A percentile compares a stretch with the other conserved stretches of the same genome.
phyloP scores from a whole-genome alignment of 2,113 vertebrate genomes.

The Eleginops maclovinus region DNA sequence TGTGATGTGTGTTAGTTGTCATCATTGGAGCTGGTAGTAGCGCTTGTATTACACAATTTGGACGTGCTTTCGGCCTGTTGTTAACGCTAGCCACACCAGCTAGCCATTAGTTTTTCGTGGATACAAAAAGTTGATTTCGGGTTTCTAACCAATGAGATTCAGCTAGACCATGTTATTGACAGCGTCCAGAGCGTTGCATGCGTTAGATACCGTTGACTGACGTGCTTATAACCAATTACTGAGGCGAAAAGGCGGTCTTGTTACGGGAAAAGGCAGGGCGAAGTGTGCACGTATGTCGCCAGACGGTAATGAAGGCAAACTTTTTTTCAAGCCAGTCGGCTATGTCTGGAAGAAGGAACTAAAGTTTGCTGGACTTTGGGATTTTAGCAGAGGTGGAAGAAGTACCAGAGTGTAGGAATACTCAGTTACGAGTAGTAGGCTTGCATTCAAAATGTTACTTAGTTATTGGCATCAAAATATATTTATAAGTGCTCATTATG shows the following conservation, averaged over 20 bases:
- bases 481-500: too few relatives aligned
- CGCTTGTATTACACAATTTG: conserved; percentile 53
- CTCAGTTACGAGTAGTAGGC: too few relatives aligned
- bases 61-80: conserved; percentile 72
- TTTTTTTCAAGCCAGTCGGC: conserved; percentile 48
- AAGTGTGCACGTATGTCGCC: conserved; percentile 50
- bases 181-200: conserved; percentile 50
- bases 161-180: conserved; percentile 64
- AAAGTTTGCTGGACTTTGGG: conserved; percentile 5
- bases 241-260: conserved; percentile 72
- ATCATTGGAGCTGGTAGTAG: conserved; percentile 7
- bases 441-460: too few relatives aligned
- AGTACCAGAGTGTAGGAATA: too few relatives aligned
- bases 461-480: too few relatives aligned
- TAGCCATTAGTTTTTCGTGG: conserved; percentile 73
- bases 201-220: conserved; percentile 55
- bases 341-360: conserved; percentile 56
- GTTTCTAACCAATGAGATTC: conserved; percentile 71
- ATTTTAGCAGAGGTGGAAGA: not conserved
- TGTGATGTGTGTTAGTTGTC: conserved; percentile 31
- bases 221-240: conserved; percentile 66
- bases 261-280: conserved; percentile 85
- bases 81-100: conserved; percentile 70
- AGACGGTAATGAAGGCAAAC: conserved; percentile 71
- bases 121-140: conserved; percentile 74